Percentiles rank a stretch among this genome's conserved stretches.
phyloP scores from a whole-genome alignment of 2,113 vertebrate species.

The Elanoides forficatus region DNA sequence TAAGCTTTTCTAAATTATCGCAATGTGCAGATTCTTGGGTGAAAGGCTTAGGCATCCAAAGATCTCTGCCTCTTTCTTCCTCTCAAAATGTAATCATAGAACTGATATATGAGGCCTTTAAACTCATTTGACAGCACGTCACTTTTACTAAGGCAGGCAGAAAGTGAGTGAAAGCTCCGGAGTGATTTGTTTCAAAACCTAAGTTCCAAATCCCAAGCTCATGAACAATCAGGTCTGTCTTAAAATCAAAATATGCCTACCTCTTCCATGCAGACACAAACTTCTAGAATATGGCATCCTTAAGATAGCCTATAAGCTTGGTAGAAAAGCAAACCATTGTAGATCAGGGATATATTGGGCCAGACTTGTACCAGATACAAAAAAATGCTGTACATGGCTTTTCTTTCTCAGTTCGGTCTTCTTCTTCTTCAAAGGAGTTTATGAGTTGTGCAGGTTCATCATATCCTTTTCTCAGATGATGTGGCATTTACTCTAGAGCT shows the following conservation, averaged over 20 bases:
- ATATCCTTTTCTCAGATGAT: neutral
- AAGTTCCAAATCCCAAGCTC: neutral
- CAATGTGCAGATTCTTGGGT: constrained; percentile 28
- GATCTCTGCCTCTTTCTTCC: constrained; percentile 16
- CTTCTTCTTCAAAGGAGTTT: neutral
- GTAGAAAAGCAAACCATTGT: neutral
- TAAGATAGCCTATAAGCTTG: neutral
- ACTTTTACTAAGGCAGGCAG: constrained; percentile 50
- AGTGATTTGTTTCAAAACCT: constrained; percentile 51
- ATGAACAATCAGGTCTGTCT: neutral
- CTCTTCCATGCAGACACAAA: neutral
- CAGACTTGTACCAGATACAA: neutral
- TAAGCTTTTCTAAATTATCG: constrained; percentile 46
- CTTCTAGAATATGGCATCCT: neutral
- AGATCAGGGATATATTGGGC: neutral
- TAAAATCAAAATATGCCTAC: neutral
- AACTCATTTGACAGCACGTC: constrained; percentile 56
- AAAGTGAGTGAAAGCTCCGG: constrained; percentile 29
- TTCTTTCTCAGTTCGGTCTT: neutral
- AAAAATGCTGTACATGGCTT: neutral
- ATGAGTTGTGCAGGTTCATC: neutral
- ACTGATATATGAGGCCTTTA: constrained; percentile 51
- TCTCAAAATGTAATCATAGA: constrained; percentile 18
- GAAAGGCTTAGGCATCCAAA: constrained; percentile 16
- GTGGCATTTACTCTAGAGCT: neutral